phyloP scores from a whole-genome alignment of 2,888 invertebrate genomes.

The Rhagophthalmus giganteus region DNA sequence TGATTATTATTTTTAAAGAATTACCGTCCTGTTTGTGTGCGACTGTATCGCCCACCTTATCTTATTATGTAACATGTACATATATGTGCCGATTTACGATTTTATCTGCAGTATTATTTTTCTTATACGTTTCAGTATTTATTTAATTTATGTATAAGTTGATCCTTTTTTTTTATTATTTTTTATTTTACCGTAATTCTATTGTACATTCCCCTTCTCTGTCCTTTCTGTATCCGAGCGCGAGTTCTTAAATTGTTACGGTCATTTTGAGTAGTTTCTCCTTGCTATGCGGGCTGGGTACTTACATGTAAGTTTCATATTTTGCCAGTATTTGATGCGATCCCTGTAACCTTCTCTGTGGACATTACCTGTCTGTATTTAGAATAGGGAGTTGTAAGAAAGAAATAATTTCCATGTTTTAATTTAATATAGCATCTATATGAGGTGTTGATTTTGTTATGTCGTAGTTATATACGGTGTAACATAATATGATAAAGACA shows the following conservation, averaged over 20 bases:
- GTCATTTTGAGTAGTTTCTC: no score
- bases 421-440: slow-evolving; percentile 21
- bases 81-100: slow-evolving; percentile 7
- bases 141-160: slow-evolving; percentile 7
- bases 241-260: no score
- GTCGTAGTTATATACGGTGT: slow-evolving; percentile 28
- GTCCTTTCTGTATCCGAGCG: no score
- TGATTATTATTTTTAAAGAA: slow-evolving; percentile 8
- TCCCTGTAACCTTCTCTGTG: slow-evolving; percentile 28
- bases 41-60: no score
- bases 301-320: slow-evolving; percentile 13
- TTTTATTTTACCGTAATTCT: slow-evolving; percentile 1
- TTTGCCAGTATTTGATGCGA: slow-evolving; percentile 21
- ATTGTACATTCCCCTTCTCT: slow-evolving; percentile 18
- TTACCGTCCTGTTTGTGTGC: slow-evolving; percentile 19
- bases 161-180: not conserved
- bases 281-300: slow-evolving; percentile 24
- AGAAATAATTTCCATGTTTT: slow-evolving; percentile 22
- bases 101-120: slow-evolving; percentile 29
- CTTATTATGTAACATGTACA: slow-evolving; percentile 16
- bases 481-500: slow-evolving; percentile 4
- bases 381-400: slow-evolving; percentile 26
- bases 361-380: slow-evolving; percentile 30
- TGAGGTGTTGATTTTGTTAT: slow-evolving; percentile 11
- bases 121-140: slow-evolving; percentile 15